phyloP scores from a whole-genome alignment of 2,113 vertebrate genomes.

The Scartelaos histophorus region DNA sequence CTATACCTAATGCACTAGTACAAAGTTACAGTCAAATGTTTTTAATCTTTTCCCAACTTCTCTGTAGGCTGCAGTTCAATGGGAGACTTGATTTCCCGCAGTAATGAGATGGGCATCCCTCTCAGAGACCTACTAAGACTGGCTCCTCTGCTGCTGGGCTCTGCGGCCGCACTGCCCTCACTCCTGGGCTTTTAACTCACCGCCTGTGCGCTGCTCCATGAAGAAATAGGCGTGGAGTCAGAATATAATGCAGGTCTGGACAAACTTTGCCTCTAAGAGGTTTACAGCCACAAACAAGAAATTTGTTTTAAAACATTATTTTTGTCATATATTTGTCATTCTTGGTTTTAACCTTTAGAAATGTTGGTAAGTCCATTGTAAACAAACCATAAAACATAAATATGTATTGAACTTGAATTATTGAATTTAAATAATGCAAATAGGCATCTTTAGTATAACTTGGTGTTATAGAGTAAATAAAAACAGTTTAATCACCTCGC shows the following conservation, averaged over 20 bases:
- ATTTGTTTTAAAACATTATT: conserved; percentile 3
- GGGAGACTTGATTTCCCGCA: conserved; percentile 84
- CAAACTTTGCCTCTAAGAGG: conserved; percentile 5
- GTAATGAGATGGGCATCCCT: conserved; percentile 83
- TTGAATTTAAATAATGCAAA: neutral
- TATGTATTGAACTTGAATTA: neutral
- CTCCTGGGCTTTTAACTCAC: conserved; percentile 27
- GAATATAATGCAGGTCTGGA: neutral
- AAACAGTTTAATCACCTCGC: neutral
- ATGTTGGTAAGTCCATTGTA: neutral
- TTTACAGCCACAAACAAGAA: conserved; percentile 7
- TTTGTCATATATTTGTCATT: conserved; percentile 42
- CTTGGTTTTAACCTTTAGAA: neutral
- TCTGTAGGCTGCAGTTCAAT: conserved; percentile 83
- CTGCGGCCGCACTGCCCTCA: conserved; percentile 15
- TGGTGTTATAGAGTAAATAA: neutral
- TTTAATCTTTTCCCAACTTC: conserved; percentile 1
- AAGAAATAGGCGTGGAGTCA: neutral
- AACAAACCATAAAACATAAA: neutral
- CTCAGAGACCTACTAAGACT: conserved; percentile 87
- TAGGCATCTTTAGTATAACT: neutral
- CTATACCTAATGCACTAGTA: neutral
- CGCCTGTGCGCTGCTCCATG: neutral
- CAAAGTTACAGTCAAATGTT: neutral
- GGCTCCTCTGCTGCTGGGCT: conserved; percentile 80